Percentiles rank a stretch among this genome's conserved stretches.
Conservation (phyloP, 1,140 invertebrate species). For the Achatina immaculata region DNA sequence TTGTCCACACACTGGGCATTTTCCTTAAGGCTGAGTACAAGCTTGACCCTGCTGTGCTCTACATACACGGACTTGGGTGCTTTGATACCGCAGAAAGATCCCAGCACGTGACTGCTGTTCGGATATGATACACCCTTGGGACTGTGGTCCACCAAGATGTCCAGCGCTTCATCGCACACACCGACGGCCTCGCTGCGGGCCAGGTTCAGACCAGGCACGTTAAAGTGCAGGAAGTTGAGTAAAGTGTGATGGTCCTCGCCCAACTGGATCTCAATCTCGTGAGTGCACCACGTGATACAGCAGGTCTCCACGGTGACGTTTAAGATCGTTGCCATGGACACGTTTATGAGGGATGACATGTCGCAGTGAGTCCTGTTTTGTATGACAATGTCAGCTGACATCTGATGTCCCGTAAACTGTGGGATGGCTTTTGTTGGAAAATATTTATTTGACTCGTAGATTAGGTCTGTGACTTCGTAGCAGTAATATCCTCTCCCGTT, state of each 20-base stretch:
- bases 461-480: neutral
- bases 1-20: constrained; percentile 30
- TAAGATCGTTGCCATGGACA: neutral
- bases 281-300: constrained; percentile 12
- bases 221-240: constrained; percentile 20
- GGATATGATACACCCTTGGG: neutral
- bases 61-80: constrained; percentile 19
- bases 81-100: constrained; percentile 26
- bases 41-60: constrained; percentile 21
- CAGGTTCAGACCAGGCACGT: constrained; percentile 25
- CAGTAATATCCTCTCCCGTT: neutral
- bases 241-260: constrained; percentile 7
- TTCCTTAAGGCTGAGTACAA: neutral
- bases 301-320: constrained; percentile 27
- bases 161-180: constrained; percentile 10
- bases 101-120: neutral
- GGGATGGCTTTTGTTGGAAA: neutral
- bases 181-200: constrained; percentile 5
- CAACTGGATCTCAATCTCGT: neutral
- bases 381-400: neutral
- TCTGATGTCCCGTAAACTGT: neutral
- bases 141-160: neutral
- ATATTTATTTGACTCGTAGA: constrained; percentile 3
- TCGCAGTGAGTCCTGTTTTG: constrained; percentile 11
- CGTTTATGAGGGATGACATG: neutral